A percentile compares a stretch with the other conserved stretches of the same genome.
These are phyloP conservation scores for Cremastinae sp. DNA, from an alignment of 2,888 invertebrate genomes.

Conservation along the genomic window DNA sequence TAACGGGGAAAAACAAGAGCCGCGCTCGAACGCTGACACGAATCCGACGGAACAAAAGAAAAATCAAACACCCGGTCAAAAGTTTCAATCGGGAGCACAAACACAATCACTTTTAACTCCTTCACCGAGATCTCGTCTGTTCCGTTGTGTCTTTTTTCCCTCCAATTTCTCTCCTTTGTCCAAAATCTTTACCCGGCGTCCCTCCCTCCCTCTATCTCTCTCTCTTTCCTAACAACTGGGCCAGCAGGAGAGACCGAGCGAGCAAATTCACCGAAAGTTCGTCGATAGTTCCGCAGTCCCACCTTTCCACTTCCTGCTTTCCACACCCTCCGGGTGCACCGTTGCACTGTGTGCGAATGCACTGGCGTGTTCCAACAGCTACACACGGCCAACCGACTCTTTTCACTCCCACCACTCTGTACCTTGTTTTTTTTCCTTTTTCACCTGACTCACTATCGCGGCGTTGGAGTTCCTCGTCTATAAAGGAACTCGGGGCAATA, in stretches of 20 bases:
- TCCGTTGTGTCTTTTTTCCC: slow-evolving; percentile 5
- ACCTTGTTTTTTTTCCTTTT: slow-evolving; percentile 16
- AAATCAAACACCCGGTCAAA: slow-evolving; percentile 30
- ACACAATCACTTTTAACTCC: neutral
- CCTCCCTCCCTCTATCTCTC: slow-evolving; percentile 1
- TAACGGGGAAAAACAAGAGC: neutral
- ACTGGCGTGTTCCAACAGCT: slow-evolving; percentile 53
- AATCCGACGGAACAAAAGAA: slow-evolving; percentile 40
- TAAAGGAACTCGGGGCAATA: slow-evolving; percentile 37
- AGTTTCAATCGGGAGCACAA: slow-evolving; percentile 51
- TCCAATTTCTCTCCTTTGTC: neutral
- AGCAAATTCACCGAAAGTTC: slow-evolving; percentile 63
- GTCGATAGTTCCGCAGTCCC: slow-evolving; percentile 63
- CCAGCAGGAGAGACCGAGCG: slow-evolving; percentile 56
- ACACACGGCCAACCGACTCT: slow-evolving; percentile 41
- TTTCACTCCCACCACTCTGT: slow-evolving; percentile 28
- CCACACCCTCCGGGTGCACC: slow-evolving; percentile 59
- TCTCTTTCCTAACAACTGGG: slow-evolving; percentile 37
- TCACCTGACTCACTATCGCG: slow-evolving; percentile 24
- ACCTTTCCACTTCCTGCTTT: slow-evolving; percentile 62
- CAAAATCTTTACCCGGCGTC: neutral
- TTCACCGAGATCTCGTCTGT: no score
- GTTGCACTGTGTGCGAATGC: slow-evolving; percentile 59
- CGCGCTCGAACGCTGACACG: slow-evolving; percentile 7
- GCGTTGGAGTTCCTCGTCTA: slow-evolving; percentile 26